Conservation (phyloP, 2,888 invertebrate genomes). For the Rhagonycha lutea region DNA sequence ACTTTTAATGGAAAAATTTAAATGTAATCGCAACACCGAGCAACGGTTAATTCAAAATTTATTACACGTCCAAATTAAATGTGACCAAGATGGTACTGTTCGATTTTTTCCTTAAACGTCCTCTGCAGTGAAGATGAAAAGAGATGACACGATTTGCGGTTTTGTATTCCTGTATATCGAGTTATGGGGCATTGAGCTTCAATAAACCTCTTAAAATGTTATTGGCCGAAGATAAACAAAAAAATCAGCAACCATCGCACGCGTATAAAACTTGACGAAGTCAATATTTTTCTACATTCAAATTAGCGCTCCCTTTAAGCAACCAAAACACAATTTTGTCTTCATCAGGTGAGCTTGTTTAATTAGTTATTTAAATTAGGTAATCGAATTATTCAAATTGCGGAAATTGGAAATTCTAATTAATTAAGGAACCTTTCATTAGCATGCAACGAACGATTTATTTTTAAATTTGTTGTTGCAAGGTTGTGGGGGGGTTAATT, state of each 20-base stretch:
- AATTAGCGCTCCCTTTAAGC: conserved; percentile 11
- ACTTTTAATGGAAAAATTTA: not conserved
- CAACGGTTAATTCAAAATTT: not conserved
- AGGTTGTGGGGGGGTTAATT: not conserved
- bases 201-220: conserved; percentile 20
- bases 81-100: not conserved
- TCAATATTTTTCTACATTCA: conserved; percentile 24
- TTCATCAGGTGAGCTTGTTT: not conserved
- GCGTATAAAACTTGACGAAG: conserved; percentile 25
- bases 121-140: not conserved
- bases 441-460: not conserved
- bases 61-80: not conserved
- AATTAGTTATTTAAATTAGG: not conserved
- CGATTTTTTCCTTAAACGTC: not conserved
- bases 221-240: conserved; percentile 25
- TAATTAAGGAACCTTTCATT: not conserved
- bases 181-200: conserved; percentile 23
- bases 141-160: not conserved
- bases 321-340: not conserved
- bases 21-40: not conserved
- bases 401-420: not conserved
- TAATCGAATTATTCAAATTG: not conserved
- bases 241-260: conserved; percentile 14
- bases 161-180: not conserved
- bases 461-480: not conserved